Percentiles rank a stretch among this genome's conserved stretches.
phyloP scores from a whole-genome alignment of 2,888 invertebrate genomes.

The Volucella inflata region DNA sequence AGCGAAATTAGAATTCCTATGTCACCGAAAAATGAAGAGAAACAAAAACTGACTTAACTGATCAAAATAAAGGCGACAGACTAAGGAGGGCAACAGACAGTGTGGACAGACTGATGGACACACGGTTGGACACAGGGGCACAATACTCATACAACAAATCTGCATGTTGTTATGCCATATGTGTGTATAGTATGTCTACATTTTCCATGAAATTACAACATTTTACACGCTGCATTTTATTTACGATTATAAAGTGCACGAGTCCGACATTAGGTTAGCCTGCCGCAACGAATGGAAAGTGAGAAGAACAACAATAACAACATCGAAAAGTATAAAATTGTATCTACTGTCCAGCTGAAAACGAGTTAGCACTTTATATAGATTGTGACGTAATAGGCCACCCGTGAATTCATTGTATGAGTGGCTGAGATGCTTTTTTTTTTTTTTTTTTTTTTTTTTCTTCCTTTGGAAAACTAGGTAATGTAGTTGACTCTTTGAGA shows the following conservation, averaged over 20 bases:
- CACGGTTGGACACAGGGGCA: constrained; percentile 1
- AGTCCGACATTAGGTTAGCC: constrained; percentile 63
- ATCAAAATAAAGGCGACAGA: not conserved
- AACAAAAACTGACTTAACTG: not conserved
- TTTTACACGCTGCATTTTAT: constrained; percentile 68
- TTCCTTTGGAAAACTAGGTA: constrained; percentile 5
- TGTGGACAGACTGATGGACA: not conserved
- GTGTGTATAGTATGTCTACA: constrained; percentile 29
- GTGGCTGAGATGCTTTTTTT: not conserved
- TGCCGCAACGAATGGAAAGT: constrained; percentile 57
- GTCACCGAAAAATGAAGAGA: constrained; percentile 40
- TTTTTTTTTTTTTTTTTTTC: not conserved
- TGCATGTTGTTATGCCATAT: constrained; percentile 21
- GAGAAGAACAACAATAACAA: constrained; percentile 31
- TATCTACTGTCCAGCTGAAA: constrained; percentile 33
- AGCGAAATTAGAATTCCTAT: constrained; percentile 61
- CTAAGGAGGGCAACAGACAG: constrained; percentile 15
- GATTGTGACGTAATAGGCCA: constrained; percentile 58
- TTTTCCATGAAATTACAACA: constrained; percentile 63
- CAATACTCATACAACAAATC: constrained; percentile 9
- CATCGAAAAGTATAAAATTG: constrained; percentile 19
- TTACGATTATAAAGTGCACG: constrained; percentile 72
- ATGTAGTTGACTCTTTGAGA: constrained; percentile 15
- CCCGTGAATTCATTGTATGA: constrained; percentile 36
- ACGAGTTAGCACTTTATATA: constrained; percentile 44